Conservation (phyloP, 2,797 vertebrate species). For the Crossoptilon crossoptilon region DNA sequence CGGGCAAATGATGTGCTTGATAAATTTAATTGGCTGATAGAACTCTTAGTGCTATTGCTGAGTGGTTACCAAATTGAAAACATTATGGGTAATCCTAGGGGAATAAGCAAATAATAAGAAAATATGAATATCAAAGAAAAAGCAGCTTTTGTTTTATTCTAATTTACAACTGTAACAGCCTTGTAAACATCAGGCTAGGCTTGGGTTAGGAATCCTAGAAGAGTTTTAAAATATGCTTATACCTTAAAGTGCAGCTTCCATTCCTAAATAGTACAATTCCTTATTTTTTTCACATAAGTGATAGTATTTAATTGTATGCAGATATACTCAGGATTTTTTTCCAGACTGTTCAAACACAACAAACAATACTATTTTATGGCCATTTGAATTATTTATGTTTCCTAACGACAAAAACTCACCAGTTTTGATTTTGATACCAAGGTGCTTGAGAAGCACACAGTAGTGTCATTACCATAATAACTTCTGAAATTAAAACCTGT, state of each 20-base stretch:
- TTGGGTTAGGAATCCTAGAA: slow-evolving; percentile 58
- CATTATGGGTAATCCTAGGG: slow-evolving; percentile 70
- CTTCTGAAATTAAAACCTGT: slow-evolving; percentile 86
- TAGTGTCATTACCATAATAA: slow-evolving; percentile 83
- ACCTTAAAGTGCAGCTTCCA: slow-evolving; percentile 49
- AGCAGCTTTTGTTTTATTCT: slow-evolving; percentile 57
- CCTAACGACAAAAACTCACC: slow-evolving; percentile 77
- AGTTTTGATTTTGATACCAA: slow-evolving; percentile 79
- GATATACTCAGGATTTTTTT: slow-evolving; percentile 59
- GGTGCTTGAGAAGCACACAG: slow-evolving; percentile 80
- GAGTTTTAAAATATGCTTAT: slow-evolving; percentile 19
- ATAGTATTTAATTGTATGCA: slow-evolving; percentile 62
- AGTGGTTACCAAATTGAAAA: slow-evolving; percentile 81
- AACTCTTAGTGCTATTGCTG: slow-evolving; percentile 76
- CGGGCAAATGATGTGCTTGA: slow-evolving; percentile 79
- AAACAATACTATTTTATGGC: slow-evolving; percentile 74
- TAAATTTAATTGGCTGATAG: slow-evolving; percentile 82
- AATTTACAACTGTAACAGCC: slow-evolving; percentile 48
- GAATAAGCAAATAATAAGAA: slow-evolving; percentile 77
- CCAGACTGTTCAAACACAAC: slow-evolving; percentile 69
- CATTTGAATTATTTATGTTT: slow-evolving; percentile 81
- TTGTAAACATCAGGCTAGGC: slow-evolving; percentile 46
- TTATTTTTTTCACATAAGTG: slow-evolving; percentile 53
- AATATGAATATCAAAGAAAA: slow-evolving; percentile 74
- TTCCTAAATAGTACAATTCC: not conserved